These are phyloP conservation scores for Phalloptychus januarius DNA, from an alignment of 2,797 vertebrate species.

Conservation along the genomic window DNA sequence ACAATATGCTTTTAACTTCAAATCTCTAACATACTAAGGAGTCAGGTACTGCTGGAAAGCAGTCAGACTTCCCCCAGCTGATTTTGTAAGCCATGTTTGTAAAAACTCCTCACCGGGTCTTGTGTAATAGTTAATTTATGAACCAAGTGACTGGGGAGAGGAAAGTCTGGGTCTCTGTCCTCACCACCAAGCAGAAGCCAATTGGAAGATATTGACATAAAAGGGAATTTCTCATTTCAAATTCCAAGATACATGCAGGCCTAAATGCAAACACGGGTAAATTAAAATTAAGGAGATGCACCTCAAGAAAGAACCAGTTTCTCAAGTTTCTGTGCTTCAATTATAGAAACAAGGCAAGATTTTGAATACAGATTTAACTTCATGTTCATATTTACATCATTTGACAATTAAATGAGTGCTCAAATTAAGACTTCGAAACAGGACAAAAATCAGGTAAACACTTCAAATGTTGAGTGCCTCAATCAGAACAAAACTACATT, in stretches of 20 bases:
- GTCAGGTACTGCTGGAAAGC: too few relatives aligned
- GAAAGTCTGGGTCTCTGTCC: background rate
- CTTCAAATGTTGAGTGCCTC: conserved; percentile 10
- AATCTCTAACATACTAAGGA: too few relatives aligned
- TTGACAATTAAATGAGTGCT: conserved; percentile 6
- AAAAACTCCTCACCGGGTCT: too few relatives aligned
- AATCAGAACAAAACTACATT: background rate
- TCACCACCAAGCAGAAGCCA: background rate
- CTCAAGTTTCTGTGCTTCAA: background rate
- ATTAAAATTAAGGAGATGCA: background rate
- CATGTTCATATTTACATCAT: conserved; percentile 15
- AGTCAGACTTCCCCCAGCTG: too few relatives aligned
- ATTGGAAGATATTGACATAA: background rate
- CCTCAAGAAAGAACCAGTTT: background rate
- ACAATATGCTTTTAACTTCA: too few relatives aligned
- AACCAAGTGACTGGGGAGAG: background rate
- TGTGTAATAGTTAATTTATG: background rate
- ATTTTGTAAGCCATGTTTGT: too few relatives aligned
- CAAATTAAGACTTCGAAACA: conserved; percentile 18
- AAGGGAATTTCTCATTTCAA: background rate
- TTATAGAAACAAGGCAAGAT: background rate
- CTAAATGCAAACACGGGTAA: background rate
- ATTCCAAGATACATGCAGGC: background rate
- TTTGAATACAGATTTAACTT: conserved; percentile 34
- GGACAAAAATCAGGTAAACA: conserved; percentile 16